phyloP scores from a whole-genome alignment of 1,140 invertebrate species.

The Psix sp. region DNA sequence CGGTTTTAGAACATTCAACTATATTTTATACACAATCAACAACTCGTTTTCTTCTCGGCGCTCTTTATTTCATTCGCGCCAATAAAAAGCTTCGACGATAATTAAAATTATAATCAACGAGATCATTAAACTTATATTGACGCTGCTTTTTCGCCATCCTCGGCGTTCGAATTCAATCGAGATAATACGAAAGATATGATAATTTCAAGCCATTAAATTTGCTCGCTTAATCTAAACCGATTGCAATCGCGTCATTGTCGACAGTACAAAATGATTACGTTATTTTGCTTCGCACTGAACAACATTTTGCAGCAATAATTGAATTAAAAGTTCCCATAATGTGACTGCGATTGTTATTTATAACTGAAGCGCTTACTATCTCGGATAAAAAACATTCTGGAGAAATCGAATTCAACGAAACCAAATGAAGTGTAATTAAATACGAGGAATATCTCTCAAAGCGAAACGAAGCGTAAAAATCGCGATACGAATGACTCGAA shows the following conservation, averaged over 20 bases:
- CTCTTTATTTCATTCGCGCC: too few relatives aligned
- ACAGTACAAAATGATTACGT: conserved; percentile 28
- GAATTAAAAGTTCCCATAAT: too few relatives aligned
- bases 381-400: too few relatives aligned
- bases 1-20: background rate
- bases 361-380: too few relatives aligned
- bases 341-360: too few relatives aligned
- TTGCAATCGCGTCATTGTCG: conserved; percentile 35
- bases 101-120: conserved; percentile 6
- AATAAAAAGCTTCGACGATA: background rate
- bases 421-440: too few relatives aligned
- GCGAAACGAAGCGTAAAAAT: conserved; percentile 7
- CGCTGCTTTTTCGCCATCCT: conserved; percentile 5
- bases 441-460: too few relatives aligned
- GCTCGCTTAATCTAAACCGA: conserved; percentile 36
- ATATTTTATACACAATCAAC: too few relatives aligned
- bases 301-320: conserved; percentile 19
- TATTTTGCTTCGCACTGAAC: conserved; percentile 20
- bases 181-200: conserved; percentile 43
- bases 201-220: conserved; percentile 41
- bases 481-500: conserved; percentile 6
- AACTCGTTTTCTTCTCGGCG: too few relatives aligned
- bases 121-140: conserved; percentile 7
- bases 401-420: too few relatives aligned
- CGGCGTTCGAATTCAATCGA: conserved; percentile 13